Evolutionary conservation across 2,113 vertebrate species (phyloP).

Genomic region (Gymnocephalus cernua): DNA sequence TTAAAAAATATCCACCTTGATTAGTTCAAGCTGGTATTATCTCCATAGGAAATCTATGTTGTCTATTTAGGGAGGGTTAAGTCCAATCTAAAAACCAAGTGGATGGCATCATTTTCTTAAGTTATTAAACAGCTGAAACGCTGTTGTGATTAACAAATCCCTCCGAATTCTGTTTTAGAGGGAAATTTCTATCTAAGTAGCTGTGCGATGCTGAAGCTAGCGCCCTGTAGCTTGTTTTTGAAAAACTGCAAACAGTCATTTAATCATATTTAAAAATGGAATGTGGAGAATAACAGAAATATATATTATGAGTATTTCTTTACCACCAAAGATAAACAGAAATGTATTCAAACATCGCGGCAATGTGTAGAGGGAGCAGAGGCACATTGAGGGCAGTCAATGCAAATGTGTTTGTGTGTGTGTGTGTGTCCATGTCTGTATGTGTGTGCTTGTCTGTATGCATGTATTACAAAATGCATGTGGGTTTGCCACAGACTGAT

Average conservation of each 20-base stretch:
- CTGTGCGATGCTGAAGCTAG: slow-evolving; percentile 2
- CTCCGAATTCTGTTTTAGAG: slow-evolving; percentile 10
- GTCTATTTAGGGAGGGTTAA: slow-evolving; percentile 26
- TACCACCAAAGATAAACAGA: slow-evolving; percentile 38
- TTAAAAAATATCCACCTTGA: slow-evolving; percentile 57
- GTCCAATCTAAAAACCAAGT: slow-evolving; percentile 20
- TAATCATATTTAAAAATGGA: slow-evolving; percentile 46
- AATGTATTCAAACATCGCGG: slow-evolving; percentile 29
- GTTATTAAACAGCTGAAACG: slow-evolving; percentile 25
- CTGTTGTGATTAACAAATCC: background rate
- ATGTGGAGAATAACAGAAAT: slow-evolving; percentile 28
- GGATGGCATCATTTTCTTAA: background rate
- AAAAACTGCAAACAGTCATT: slow-evolving; percentile 9
- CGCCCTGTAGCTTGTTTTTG: background rate
- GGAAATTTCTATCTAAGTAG: background rate
- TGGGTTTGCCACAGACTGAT: slow-evolving; percentile 12
- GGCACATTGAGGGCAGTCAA: background rate
- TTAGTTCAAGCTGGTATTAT: slow-evolving; percentile 50
- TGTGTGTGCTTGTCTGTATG: background rate
- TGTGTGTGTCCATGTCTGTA: slow-evolving; percentile 45
- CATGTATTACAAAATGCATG: background rate
- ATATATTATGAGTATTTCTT: slow-evolving; percentile 48
- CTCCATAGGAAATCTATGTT: slow-evolving; percentile 43
- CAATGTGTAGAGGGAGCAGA: slow-evolving; percentile 25
- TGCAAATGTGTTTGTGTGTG: slow-evolving; percentile 31